Evolutionary conservation across 2,797 vertebrate genomes (phyloP).

Genomic region (Leptatherina wallacei): DNA sequence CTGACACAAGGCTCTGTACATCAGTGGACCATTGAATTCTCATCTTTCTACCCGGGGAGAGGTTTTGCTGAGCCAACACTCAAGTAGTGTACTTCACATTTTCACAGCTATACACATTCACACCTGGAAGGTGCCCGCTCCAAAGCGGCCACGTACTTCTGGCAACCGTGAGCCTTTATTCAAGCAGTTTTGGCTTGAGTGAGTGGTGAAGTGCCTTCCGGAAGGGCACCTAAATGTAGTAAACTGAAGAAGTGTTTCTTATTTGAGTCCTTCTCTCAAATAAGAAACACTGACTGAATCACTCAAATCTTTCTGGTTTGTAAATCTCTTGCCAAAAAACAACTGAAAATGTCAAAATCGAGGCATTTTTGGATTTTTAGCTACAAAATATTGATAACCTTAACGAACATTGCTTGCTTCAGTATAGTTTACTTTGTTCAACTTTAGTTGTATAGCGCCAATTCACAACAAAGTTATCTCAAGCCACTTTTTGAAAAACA

Average conservation of each 20-base stretch:
- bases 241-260: conserved; percentile 39
- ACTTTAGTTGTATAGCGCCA: neutral
- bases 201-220: conserved; percentile 30
- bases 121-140: conserved; percentile 47
- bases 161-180: conserved; percentile 17
- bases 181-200: conserved; percentile 22
- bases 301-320: neutral
- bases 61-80: conserved; percentile 46
- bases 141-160: conserved; percentile 21
- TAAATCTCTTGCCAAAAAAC: neutral
- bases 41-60: conserved; percentile 51
- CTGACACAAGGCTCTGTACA: conserved; percentile 43
- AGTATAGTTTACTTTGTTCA: neutral
- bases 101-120: conserved; percentile 36
- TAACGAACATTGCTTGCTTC: neutral
- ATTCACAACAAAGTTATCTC: neutral
- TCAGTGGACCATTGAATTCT: conserved; percentile 48
- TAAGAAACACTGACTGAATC: neutral
- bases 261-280: conserved; percentile 17
- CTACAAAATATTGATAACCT: too few relatives aligned
- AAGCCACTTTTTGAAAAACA: neutral
- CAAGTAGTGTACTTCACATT: conserved; percentile 27
- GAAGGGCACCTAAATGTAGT: conserved; percentile 38
- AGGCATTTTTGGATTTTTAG: neutral
- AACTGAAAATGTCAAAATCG: neutral